Evolutionary conservation across 2,113 vertebrate species (phyloP).

Genomic region (Chloebia gouldiae): DNA sequence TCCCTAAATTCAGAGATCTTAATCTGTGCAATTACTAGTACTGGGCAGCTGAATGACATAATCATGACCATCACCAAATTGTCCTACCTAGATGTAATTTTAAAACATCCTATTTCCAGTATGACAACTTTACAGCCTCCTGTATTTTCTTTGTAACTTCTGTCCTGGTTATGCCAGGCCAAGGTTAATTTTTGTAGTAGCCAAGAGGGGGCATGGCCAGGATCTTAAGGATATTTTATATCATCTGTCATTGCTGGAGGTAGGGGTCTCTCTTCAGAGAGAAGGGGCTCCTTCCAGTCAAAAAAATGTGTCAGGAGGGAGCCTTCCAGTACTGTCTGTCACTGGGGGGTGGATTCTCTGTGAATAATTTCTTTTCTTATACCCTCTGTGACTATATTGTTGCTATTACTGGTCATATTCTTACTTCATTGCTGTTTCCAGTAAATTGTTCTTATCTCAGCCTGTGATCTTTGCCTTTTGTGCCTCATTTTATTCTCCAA

Average conservation of each 20-base stretch:
- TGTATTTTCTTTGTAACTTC: background rate
- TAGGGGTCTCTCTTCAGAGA: background rate
- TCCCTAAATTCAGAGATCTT: background rate
- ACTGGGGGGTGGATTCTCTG: background rate
- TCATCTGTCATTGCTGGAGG: background rate
- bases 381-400: background rate
- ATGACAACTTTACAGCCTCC: background rate
- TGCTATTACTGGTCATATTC: background rate
- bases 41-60: background rate
- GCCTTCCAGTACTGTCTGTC: background rate
- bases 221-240: background rate
- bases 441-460: background rate
- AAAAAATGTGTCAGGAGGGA: background rate
- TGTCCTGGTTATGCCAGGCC: background rate
- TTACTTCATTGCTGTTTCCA: background rate
- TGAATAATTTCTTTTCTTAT: background rate
- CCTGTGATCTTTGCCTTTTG: background rate
- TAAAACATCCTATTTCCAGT: background rate
- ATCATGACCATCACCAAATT: background rate
- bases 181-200: background rate
- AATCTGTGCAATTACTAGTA: background rate
- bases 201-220: background rate
- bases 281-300: background rate
- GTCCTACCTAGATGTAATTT: background rate
- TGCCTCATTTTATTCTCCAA: background rate